Conservation (phyloP, 1,140 invertebrate species). For the Meloidogyne chitwoodi region DNA sequence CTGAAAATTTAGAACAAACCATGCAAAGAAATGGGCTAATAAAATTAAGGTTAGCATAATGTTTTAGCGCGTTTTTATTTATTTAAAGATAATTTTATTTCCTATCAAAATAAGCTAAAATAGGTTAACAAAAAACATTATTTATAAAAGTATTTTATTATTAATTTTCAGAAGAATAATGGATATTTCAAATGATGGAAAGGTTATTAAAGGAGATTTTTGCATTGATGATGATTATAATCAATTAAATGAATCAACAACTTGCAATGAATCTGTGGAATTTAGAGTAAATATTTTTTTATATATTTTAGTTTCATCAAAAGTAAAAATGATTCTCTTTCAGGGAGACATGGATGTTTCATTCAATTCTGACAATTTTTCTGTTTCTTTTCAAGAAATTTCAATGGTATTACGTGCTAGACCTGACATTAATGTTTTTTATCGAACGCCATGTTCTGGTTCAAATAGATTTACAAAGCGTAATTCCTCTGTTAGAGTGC, state of each 20-base stretch:
- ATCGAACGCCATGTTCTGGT: slow-evolving; percentile 13
- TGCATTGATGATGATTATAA: not conserved
- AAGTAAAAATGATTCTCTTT: not conserved
- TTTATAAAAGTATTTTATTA: too few relatives aligned
- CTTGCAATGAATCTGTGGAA: slow-evolving; percentile 7
- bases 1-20: not conserved
- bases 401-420: slow-evolving; percentile 10
- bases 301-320: not conserved
- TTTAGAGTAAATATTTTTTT: not conserved
- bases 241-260: not conserved
- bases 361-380: slow-evolving; percentile 12
- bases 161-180: not conserved
- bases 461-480: slow-evolving; percentile 9
- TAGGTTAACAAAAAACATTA: too few relatives aligned
- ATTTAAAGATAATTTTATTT: not conserved
- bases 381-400: slow-evolving; percentile 18
- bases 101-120: not conserved
- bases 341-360: slow-evolving; percentile 13
- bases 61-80: not conserved
- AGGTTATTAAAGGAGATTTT: not conserved
- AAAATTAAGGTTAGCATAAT: not conserved
- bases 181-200: not conserved
- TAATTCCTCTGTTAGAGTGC: not conserved
- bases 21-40: too few relatives aligned
- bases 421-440: slow-evolving; percentile 19